Base-by-base conservation (phyloP, 2,888 invertebrate genomes). In the Physocephala rufipes region DNA sequence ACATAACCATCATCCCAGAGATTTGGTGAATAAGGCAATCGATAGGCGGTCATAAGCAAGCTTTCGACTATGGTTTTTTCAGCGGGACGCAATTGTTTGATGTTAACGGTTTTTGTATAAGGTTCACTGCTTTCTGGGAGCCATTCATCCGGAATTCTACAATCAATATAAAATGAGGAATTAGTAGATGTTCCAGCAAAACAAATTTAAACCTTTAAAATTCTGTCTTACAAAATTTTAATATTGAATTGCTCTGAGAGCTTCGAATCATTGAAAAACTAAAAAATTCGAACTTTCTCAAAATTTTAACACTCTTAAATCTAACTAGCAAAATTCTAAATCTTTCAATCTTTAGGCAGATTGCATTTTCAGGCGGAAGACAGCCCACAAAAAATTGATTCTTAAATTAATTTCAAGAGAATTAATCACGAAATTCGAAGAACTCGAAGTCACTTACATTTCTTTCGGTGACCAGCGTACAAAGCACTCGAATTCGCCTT, bases 61-160 rank as follows among this genome's bases (percentile, higher is more conserved):
- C 80, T 81, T 69, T 84, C 84, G 53, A 84, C 80, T 67, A 81
- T 82, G 5, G 80, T 83, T 77, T 84, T 85, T 73, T 85, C 84
- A 63, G 80, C 75, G 12, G 84, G 80, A 59, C 81, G 79, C 84
- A 85, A 82, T 68, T 80, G 82, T 74, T 82, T 84, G 30, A 85
- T 82, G 73, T 82, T 78, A 74, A 92, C 88, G 51, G 88, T 86
- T 86, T 91, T 92, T 74, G 89, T 88, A 68, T 89, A 88, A 79
- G 88, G 88, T 82, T 90, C 90, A 74, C 91, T 90, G 83, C 90
- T 89, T 85, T 93, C 94, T 0, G 90, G 88, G 76, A 95, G 89
- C 96, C 96, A 96, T 83, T 94, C 93, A 86, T 96, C 95, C 24
- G 93, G 91, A 84, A 95, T 87, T 81, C 95, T 95, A 88, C 87